Base-by-base conservation (phyloP, 2,888 invertebrate genomes). In the Eristalis arbustorum region DNA sequence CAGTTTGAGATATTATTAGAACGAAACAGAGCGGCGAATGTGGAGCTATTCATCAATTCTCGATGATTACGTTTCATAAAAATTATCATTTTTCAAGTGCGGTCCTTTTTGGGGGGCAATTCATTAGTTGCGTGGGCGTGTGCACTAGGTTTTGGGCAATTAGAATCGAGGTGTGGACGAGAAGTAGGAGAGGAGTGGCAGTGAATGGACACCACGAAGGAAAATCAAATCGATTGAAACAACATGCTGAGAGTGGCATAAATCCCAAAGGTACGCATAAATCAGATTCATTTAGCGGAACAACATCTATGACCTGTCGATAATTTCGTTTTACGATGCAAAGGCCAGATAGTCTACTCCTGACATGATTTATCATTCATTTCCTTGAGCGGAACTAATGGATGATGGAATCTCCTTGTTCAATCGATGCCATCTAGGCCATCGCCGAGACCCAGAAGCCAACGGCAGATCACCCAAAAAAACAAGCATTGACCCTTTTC, bases 401-500 rank as follows among this genome's bases (percentile, higher is more conserved):
- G 67, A 75, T 76, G n/a, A 61, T 31, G 31, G 31, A 8, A 31
- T 31, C 40, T 57, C n/a, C 40, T 40, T 71, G 61, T 75, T 64
- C 49, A 61, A 61, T 62, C 18, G n/a, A 49, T 49, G 49, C 14
- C 59, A 59, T 59, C 40, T n/a, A 42, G 28, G 31, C 5, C 31
- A 31, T 31, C 31, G 31, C 31, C 31, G 4, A 4, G 14, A 42
- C 42, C 42, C 14, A 1, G 6, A 42, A 42, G n/a, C n/a, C 42
- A 4, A 42, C 42, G 5, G 3, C 11, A 40, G 40, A 14, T 11
- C 31, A 25, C 3, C n/a, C n/a, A n/a, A n/a, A n/a, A n/a, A n/a
- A n/a, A n/a, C n/a, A n/a, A n/a, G n/a, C n/a, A n/a, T 64, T 81
- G 71, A 75, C 74, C 81, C 69, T 71, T 64, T 31, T 42, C 25